phyloP scores from a whole-genome alignment of 2,797 vertebrate genomes.

The Darevskia mixta region DNA sequence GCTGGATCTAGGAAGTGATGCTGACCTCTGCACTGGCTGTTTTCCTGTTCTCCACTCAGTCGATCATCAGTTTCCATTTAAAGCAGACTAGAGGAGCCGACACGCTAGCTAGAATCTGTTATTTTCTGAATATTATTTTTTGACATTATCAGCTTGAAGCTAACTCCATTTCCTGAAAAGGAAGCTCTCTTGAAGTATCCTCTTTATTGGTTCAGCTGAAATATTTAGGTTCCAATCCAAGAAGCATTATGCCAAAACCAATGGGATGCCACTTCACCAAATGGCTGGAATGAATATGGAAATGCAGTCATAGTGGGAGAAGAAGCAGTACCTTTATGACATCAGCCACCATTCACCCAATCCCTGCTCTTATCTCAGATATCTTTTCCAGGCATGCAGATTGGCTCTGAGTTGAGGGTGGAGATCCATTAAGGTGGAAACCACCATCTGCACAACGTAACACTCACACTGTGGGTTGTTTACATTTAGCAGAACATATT shows the following conservation, averaged over 20 bases:
- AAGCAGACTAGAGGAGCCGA: conserved; percentile 62
- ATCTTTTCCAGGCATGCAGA: not conserved
- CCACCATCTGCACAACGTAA: no score
- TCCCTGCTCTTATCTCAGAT: not conserved
- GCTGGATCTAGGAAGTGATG: conserved; percentile 70
- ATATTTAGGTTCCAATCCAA: not conserved
- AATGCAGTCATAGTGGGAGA: not conserved
- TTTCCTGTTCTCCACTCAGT: conserved; percentile 67
- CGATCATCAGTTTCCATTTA: conserved; percentile 69
- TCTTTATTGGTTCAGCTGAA: not conserved
- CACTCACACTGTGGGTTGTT: not conserved
- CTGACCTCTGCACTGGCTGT: conserved; percentile 62
- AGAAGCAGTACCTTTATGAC: not conserved
- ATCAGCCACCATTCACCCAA: not conserved
- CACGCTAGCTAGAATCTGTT: conserved; percentile 64
- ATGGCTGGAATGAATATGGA: not conserved
- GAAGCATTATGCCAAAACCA: not conserved
- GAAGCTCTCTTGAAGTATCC: not conserved
- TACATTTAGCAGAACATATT: not conserved
- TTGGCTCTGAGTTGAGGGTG: not conserved
- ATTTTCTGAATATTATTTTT: conserved; percentile 32
- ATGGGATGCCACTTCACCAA: not conserved
- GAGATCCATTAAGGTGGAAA: not conserved
- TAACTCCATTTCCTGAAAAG: not conserved
- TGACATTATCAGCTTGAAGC: conserved; percentile 26